phyloP scores from a whole-genome alignment of 2,113 vertebrate genomes.

The Phyllostomus hastatus region DNA sequence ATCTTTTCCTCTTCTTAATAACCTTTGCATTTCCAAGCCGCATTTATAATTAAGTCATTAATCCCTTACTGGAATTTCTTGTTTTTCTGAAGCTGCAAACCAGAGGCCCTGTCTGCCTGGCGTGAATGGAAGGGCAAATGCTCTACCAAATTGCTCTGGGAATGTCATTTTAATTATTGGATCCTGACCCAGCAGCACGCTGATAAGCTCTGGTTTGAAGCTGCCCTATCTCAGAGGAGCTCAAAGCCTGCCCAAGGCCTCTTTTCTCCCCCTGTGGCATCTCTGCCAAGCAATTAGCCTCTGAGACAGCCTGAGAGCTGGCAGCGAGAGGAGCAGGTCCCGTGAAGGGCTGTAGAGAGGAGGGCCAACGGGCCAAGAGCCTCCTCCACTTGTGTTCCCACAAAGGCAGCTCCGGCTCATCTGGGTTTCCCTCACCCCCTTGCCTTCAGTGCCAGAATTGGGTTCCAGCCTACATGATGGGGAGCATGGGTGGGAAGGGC shows the following conservation, averaged over 20 bases:
- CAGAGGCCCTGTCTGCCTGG: constrained; percentile 28
- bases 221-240: not conserved
- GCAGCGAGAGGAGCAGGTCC: not conserved
- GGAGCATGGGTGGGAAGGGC: not conserved
- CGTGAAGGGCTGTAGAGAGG: not conserved
- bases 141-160: not conserved
- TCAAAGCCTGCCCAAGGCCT: not conserved
- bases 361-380: not conserved
- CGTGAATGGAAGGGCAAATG: not conserved
- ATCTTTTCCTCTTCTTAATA: constrained; percentile 73
- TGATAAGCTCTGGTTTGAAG: constrained; percentile 45
- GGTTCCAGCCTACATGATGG: not conserved
- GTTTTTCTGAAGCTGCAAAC: constrained; percentile 65
- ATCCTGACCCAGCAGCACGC: constrained; percentile 7
- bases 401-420: not conserved
- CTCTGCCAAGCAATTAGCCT: constrained; percentile 22
- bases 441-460: not conserved
- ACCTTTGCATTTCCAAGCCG: constrained; percentile 69
- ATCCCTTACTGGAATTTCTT: constrained; percentile 75
- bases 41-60: constrained; percentile 77
- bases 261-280: not conserved
- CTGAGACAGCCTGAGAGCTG: not conserved
- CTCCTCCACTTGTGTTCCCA: not conserved
- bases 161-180: constrained; percentile 56
- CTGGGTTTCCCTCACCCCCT: not conserved